phyloP scores from a whole-genome alignment of 2,113 vertebrate species.

The Indicator indicator region DNA sequence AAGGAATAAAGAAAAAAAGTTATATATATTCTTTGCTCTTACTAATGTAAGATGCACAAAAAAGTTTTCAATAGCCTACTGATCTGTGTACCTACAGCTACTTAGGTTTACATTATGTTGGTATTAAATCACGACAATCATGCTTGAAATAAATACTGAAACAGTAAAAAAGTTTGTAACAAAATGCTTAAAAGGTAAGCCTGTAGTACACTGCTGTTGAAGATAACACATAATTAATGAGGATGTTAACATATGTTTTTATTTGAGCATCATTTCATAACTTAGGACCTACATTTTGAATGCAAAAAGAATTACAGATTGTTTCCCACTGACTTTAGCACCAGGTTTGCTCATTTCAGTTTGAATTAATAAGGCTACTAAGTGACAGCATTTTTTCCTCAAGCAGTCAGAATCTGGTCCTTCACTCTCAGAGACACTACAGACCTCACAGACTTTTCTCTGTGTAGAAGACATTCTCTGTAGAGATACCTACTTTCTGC shows the following conservation, averaged over 20 bases:
- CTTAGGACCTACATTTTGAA: background rate
- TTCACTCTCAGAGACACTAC: background rate
- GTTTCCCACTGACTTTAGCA: background rate
- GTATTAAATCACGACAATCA: background rate
- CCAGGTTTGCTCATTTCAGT: background rate
- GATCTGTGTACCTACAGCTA: background rate
- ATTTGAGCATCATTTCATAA: conserved; percentile 1
- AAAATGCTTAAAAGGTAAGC: conserved; percentile 27
- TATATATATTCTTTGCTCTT: background rate
- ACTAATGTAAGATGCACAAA: background rate
- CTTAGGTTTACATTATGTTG: background rate
- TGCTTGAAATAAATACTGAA: background rate
- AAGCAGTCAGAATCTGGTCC: background rate
- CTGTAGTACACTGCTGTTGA: background rate
- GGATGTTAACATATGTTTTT: background rate
- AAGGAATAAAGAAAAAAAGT: background rate
- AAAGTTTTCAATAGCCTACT: background rate
- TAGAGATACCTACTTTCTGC: background rate
- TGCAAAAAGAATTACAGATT: background rate
- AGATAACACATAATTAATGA: conserved; percentile 26
- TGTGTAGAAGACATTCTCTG: background rate
- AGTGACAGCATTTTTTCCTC: background rate
- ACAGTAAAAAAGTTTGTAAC: background rate
- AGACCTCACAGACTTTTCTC: background rate
- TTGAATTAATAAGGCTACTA: background rate